phyloP scores from a whole-genome alignment of 2,113 vertebrate species.

The Mugil cephalus region DNA sequence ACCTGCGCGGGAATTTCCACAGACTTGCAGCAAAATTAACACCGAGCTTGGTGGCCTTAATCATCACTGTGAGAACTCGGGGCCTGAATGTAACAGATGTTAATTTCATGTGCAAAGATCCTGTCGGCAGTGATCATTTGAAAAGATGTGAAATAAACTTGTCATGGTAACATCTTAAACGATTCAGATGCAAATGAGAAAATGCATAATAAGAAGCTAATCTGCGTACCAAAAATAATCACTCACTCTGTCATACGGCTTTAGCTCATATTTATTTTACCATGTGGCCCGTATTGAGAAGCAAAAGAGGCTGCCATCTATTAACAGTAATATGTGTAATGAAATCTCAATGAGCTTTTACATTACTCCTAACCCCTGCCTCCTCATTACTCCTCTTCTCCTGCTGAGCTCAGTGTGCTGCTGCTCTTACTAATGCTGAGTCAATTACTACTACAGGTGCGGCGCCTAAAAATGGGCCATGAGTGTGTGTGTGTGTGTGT shows the following conservation, averaged over 20 bases:
- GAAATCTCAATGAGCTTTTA: conserved; percentile 48
- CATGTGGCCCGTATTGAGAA: conserved; percentile 18
- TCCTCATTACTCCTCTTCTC: conserved; percentile 25
- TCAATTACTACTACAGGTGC: conserved; percentile 67
- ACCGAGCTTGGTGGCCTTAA: too few relatives aligned
- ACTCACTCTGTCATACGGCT: conserved; percentile 14
- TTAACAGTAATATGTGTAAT: conserved; percentile 62
- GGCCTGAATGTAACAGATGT: background rate
- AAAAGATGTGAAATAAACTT: conserved; percentile 12
- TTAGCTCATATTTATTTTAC: conserved; percentile 33
- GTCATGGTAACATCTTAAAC: conserved; percentile 5
- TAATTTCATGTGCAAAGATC: background rate
- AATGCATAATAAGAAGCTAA: background rate
- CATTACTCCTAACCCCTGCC: conserved; percentile 20
- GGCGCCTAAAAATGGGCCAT: conserved; percentile 37
- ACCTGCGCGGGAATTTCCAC: too few relatives aligned
- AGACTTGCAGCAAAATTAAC: too few relatives aligned
- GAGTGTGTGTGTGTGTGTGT: background rate
- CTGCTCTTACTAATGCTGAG: conserved; percentile 55
- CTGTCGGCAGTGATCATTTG: conserved; percentile 1
- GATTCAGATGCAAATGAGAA: conserved; percentile 4
- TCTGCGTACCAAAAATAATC: conserved; percentile 26
- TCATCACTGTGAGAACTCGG: too few relatives aligned
- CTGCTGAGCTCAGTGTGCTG: conserved; percentile 43
- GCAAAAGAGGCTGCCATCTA: conserved; percentile 25